phyloP scores from a whole-genome alignment of 2,888 invertebrate genomes.

The Malacosoma neustria region DNA sequence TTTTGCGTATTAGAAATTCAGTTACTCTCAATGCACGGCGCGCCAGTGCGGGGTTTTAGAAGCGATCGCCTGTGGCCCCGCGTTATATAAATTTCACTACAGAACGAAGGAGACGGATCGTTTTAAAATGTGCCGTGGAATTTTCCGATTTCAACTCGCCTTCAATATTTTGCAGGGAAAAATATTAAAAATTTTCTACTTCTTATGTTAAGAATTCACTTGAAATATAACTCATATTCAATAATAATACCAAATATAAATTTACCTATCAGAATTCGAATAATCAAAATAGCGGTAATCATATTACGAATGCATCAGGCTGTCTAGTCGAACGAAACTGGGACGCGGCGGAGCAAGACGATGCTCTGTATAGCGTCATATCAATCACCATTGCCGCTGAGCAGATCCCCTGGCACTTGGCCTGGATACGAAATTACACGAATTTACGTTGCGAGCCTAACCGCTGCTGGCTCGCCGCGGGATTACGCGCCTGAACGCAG shows the following conservation, averaged over 20 bases:
- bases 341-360: slow-evolving; percentile 35
- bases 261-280: slow-evolving; percentile 3
- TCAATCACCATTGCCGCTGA: slow-evolving; percentile 68
- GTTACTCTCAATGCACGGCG: slow-evolving; percentile 41
- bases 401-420: slow-evolving; percentile 72
- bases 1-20: slow-evolving; percentile 66
- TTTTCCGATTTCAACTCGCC: slow-evolving; percentile 42
- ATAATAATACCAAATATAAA: too few species aligned
- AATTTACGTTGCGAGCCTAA: slow-evolving; percentile 69
- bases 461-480: slow-evolving; percentile 50
- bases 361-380: slow-evolving; percentile 55
- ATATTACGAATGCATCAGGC: slow-evolving; percentile 51
- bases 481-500: slow-evolving; percentile 58
- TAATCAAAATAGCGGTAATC: slow-evolving; percentile 17
- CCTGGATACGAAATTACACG: slow-evolving; percentile 72
- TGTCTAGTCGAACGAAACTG: slow-evolving; percentile 37
- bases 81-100: slow-evolving; percentile 31
- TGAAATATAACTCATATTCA: too few species aligned
- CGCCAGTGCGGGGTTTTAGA: slow-evolving; percentile 29
- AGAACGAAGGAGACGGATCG: slow-evolving; percentile 42
- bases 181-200: too few species aligned
- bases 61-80: slow-evolving; percentile 37
- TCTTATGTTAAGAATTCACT: too few species aligned
- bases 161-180: too few species aligned
- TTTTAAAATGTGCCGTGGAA: slow-evolving; percentile 39